Base-by-base conservation (phyloP, 2,797 vertebrate species). In the Micromesistius poutassou region DNA sequence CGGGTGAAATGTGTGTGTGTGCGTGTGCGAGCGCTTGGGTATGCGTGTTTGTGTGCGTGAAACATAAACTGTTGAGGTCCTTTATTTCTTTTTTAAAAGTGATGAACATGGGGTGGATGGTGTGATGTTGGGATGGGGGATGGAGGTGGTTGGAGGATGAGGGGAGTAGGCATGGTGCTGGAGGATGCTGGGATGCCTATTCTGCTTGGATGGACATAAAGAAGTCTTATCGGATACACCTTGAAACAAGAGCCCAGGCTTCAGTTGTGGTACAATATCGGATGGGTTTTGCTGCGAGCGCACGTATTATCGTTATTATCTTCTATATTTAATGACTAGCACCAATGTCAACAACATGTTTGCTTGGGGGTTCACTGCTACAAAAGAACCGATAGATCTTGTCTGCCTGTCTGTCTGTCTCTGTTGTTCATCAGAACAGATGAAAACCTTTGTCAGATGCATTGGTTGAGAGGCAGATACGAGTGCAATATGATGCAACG, bases 111-210 rank as follows among this genome's bases (percentile, higher is more conserved):
- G 84, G 33, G 13, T n/a, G 10, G 38, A 73, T 38, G 55, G 82
- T 85, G 85, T 79, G 80, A 87, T 87, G 79, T 89, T 89, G 87
- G 79, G 83, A 88, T 83, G 82, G 83, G 84, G 77, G 75, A 79
- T 80, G 81, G 84, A 79, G 81, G 76, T 86, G 84, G 9, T 86
- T 75, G 40, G 87, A 88, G 85, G 79, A 71, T 85, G 4, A 76
- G 77, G 46, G 68, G 30, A 42, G 16, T 7, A 66, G 62, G 62
- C 62, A n/a, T 62, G 50, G 50, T 25, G 62, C 12, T 66, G 2
- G 55, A 62, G 55, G n/a, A 28, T 4, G 62, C 62, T 10, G 62
- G 62, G 62, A 25, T 28, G 62, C 25, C 62, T n/a, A 62, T 22
- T n/a, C 6, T 68, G 55, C n/a, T 9, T 2, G 62, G 62, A 68